phyloP scores from a whole-genome alignment of 37 sponge, comb jelly and placozoan species.

The Geodia barretti region DNA sequence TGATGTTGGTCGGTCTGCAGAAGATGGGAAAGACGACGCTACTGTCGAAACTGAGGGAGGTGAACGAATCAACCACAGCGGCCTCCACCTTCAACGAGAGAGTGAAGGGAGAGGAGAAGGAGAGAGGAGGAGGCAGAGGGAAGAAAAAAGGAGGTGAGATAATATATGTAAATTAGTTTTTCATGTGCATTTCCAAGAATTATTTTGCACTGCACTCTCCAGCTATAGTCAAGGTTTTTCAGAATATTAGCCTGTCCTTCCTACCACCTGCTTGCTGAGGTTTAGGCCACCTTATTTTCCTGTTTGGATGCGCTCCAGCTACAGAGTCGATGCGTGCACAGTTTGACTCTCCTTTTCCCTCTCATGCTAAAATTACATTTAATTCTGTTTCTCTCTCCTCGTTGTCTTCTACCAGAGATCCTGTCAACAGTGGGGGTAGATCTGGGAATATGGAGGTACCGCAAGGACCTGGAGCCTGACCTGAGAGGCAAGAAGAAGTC shows the following conservation, averaged over 20 bases:
- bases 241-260: too few relatives aligned
- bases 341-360: conserved; percentile 1
- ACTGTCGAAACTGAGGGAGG: conserved; percentile 68
- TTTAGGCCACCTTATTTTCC: too few relatives aligned
- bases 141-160: conserved; percentile 1
- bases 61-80: conserved; percentile 34
- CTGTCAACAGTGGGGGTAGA: conserved; percentile 95
- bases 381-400: conserved; percentile 3
- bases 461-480: conserved; percentile 66
- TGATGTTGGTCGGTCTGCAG: conserved; percentile 92
- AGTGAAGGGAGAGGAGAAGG: conserved; percentile 31
- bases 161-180: too few relatives aligned
- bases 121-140: not conserved
- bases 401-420: conserved; percentile 6
- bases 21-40: conserved; percentile 90
- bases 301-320: not conserved
- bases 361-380: conserved; percentile 14
- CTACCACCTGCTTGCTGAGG: too few relatives aligned
- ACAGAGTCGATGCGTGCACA: too few relatives aligned
- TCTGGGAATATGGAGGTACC: conserved; percentile 88
- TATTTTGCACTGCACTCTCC: too few relatives aligned
- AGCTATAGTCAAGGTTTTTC: too few relatives aligned
- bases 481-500: conserved; percentile 26
- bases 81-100: conserved; percentile 62
- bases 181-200: too few relatives aligned